Percentiles rank a stretch among this genome's conserved stretches.
Conservation (phyloP, 2,113 vertebrate genomes). For the Pantherophis guttatus region DNA sequence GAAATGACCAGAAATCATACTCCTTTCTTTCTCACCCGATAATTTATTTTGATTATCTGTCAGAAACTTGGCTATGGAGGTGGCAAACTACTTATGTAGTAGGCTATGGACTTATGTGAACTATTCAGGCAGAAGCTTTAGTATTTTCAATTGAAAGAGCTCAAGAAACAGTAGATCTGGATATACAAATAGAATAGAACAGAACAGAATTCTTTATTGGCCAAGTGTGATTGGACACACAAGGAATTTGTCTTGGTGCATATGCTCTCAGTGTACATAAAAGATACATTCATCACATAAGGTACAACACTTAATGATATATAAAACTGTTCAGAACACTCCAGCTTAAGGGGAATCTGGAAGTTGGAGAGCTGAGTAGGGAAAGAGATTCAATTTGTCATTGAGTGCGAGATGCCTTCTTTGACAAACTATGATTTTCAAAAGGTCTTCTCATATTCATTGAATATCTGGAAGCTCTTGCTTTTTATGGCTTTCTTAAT, state of each 20-base stretch:
- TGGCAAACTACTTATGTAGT: neutral
- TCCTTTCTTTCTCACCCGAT: neutral
- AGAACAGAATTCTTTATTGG: too few species aligned
- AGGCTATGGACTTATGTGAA: neutral
- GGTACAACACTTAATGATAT: too few species aligned
- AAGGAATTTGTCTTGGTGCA: too few species aligned
- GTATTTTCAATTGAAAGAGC: neutral
- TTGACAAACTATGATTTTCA: neutral
- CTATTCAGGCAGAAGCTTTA: neutral
- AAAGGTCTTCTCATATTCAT: neutral
- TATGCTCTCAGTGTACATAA: too few species aligned
- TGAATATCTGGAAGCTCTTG: slow-evolving; percentile 28
- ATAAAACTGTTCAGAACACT: neutral
- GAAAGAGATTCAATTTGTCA: neutral
- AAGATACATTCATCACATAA: too few species aligned
- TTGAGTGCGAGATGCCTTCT: neutral
- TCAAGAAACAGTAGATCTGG: neutral
- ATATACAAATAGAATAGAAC: too few species aligned
- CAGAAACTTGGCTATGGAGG: neutral
- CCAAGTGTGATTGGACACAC: too few species aligned
- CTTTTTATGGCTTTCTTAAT: neutral
- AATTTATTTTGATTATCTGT: neutral
- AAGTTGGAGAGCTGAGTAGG: neutral
- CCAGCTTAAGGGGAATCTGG: neutral
- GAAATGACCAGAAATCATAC: neutral